phyloP scores from a whole-genome alignment of 2,888 invertebrate genomes.

The Ametastegia equiseti region DNA sequence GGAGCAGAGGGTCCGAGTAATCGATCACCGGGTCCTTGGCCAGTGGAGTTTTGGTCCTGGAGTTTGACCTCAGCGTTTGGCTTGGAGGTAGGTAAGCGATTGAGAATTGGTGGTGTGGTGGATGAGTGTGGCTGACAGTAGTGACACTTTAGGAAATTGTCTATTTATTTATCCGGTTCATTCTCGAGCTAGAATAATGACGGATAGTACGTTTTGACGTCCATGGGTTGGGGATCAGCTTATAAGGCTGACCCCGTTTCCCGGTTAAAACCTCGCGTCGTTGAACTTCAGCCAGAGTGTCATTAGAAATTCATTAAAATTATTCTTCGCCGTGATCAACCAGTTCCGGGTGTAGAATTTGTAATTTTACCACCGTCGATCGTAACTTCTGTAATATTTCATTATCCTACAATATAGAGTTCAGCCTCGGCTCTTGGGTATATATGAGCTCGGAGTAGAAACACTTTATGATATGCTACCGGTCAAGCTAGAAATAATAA shows the following conservation, averaged over 20 bases:
- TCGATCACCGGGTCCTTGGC: constrained; percentile 32
- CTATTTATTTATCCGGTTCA: background rate
- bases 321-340: background rate
- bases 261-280: too few species aligned
- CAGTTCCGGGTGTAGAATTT: background rate
- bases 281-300: too few species aligned
- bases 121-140: background rate
- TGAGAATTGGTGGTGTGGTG: constrained; percentile 6
- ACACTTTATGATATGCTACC: constrained; percentile 18
- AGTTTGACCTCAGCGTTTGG: constrained; percentile 17
- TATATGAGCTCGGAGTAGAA: background rate
- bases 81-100: constrained; percentile 28
- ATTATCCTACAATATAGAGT: background rate
- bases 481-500: constrained; percentile 13
- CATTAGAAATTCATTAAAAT: background rate
- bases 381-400: constrained; percentile 35
- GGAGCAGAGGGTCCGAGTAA: constrained; percentile 30
- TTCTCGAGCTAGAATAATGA: background rate
- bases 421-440: background rate
- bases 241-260: background rate
- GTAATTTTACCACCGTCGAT: constrained; percentile 3
- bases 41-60: background rate
- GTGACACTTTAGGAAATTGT: constrained; percentile 39
- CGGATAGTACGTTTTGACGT: background rate
- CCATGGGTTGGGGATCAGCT: background rate